A percentile compares a stretch with the other conserved stretches of the same genome.
Conservation (phyloP, 2,797 vertebrate genomes). For the Cygnus olor region DNA sequence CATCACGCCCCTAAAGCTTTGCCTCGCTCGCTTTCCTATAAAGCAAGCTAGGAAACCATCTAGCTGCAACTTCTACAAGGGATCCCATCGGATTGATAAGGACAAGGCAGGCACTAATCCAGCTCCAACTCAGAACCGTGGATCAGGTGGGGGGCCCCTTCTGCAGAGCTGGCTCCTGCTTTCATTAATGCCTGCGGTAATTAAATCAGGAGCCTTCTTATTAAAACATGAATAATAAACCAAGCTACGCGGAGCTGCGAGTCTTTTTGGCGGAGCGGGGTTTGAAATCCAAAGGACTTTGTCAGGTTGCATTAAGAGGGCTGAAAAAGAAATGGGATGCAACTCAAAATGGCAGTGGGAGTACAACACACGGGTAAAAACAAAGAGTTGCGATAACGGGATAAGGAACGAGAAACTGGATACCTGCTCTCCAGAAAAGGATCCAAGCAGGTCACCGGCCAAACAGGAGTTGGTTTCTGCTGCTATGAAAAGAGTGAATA, state of each 20-base stretch:
- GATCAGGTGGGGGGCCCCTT: neutral
- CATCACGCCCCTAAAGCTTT: neutral
- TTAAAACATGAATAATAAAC: neutral
- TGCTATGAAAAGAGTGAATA: neutral
- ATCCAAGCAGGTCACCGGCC: rapidly evolving
- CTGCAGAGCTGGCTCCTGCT: neutral
- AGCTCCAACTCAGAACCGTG: neutral
- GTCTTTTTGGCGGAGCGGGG: neutral
- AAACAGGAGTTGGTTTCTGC: neutral
- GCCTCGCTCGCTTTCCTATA: neutral
- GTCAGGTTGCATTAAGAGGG: neutral
- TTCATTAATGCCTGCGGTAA: neutral
- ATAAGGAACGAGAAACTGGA: neutral
- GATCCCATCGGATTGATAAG: neutral
- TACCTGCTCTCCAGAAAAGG: neutral
- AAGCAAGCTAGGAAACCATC: neutral
- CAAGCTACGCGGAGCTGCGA: neutral
- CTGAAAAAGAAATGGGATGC: neutral
- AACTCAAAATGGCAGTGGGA: neutral
- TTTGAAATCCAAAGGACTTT: neutral
- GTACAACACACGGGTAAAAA: neutral
- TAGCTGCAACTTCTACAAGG: neutral
- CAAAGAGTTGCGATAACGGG: rapidly evolving
- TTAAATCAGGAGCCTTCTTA: neutral
- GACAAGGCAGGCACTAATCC: too few species aligned